These are phyloP conservation scores for Macquaria ambigua DNA, from an alignment of 2,113 vertebrate species.

Conservation along the genomic window DNA sequence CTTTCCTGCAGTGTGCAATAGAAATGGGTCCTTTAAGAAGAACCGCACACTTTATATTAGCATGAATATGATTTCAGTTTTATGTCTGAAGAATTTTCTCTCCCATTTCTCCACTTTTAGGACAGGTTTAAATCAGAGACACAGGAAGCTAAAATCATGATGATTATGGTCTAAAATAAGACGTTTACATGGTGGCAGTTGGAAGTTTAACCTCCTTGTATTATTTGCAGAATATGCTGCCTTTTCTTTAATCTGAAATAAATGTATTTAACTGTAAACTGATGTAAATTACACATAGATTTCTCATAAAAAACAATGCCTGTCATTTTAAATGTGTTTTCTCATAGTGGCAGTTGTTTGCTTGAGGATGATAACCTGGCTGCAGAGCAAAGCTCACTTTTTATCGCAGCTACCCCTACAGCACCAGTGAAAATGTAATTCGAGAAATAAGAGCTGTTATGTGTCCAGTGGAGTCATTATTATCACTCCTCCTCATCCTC, in stretches of 20 bases:
- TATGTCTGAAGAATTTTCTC: neutral
- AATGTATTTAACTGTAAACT: neutral
- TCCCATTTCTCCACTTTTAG: neutral
- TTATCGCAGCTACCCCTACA: neutral
- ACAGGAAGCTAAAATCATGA: neutral
- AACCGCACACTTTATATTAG: neutral
- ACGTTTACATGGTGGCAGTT: neutral
- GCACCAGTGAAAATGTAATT: neutral
- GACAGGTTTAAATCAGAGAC: neutral
- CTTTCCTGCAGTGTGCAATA: neutral
- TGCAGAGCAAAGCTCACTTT: neutral
- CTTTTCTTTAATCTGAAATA: neutral
- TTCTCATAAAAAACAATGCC: neutral
- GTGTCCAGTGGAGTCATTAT: neutral
- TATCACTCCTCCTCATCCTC: conserved; percentile 28
- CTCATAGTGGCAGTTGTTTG: neutral
- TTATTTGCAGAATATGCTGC: neutral
- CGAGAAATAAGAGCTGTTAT: neutral
- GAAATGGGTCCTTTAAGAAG: neutral
- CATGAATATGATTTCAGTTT: neutral
- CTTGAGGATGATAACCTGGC: neutral
- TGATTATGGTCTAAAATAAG: neutral
- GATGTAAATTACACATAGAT: too few species aligned
- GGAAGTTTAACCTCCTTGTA: neutral
- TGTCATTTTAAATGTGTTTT: neutral